phyloP scores from a whole-genome alignment of 2,888 invertebrate species.

The Aphrophora alni region DNA sequence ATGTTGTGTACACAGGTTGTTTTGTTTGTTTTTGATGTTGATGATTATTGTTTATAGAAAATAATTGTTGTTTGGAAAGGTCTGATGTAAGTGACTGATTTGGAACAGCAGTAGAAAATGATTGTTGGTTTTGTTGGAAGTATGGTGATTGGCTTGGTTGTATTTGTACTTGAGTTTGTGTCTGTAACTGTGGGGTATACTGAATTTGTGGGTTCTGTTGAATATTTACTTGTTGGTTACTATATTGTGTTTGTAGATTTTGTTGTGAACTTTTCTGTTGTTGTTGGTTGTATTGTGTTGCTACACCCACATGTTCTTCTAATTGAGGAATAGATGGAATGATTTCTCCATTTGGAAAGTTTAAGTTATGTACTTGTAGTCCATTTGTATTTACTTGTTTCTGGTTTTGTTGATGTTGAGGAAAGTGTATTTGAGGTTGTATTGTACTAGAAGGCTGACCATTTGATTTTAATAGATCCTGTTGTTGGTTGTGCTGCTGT shows the following conservation, averaged over 20 bases:
- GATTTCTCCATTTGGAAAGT: constrained; percentile 74
- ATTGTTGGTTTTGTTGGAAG: constrained; percentile 28
- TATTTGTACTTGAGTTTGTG: constrained; percentile 61
- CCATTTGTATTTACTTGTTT: constrained; percentile 56
- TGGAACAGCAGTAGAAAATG: background rate
- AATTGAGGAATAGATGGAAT: constrained; percentile 78
- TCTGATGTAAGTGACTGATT: background rate
- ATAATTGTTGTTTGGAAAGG: background rate
- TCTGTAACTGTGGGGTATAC: constrained; percentile 60
- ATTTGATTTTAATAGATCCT: constrained; percentile 48
- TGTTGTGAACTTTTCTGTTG: constrained; percentile 18
- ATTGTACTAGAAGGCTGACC: constrained; percentile 55
- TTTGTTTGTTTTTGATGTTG: constrained; percentile 21
- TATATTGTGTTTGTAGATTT: background rate
- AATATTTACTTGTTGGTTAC: constrained; percentile 46
- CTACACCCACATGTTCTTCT: constrained; percentile 69
- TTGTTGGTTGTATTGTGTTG: constrained; percentile 26
- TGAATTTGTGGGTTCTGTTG: constrained; percentile 54
- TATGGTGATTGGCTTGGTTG: constrained; percentile 60
- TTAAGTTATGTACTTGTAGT: constrained; percentile 57
- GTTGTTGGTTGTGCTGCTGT: constrained; percentile 46
- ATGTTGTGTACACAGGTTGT: constrained; percentile 24
- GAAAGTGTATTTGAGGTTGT: constrained; percentile 56
- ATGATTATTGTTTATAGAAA: background rate
- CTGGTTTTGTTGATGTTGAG: constrained; percentile 58